Evolutionary conservation across 2,797 vertebrate species (phyloP).

Genomic region (Gambelia wislizenii): DNA sequence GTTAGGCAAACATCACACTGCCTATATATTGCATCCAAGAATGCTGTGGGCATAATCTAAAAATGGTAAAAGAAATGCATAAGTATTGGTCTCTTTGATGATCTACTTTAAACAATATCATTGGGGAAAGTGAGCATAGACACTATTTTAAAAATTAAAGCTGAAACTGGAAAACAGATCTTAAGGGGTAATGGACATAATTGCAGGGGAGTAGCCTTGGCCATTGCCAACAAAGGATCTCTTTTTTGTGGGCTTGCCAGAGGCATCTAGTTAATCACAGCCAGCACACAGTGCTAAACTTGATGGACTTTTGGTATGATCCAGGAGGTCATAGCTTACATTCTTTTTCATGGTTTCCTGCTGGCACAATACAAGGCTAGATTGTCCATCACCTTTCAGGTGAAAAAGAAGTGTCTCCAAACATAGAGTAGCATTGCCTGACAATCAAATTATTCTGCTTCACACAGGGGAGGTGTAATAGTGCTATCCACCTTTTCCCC

Average conservation of each 20-base stretch:
- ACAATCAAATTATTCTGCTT: not conserved
- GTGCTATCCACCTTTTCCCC: not conserved
- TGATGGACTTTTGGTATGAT: not conserved
- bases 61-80: not conserved
- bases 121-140: not conserved
- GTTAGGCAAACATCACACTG: no score
- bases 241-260: not conserved
- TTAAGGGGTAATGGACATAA: not conserved
- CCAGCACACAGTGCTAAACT: not conserved
- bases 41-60: not conserved
- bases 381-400: not conserved
- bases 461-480: not conserved
- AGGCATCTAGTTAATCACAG: not conserved
- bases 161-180: not conserved
- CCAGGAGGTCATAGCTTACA: not conserved
- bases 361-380: not conserved
- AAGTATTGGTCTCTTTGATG: no score
- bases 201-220: not conserved
- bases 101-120: not conserved
- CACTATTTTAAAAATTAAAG: not conserved
- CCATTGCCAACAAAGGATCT: not conserved
- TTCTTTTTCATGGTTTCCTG: not conserved
- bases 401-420: not conserved
- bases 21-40: not conserved
- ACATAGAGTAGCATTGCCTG: not conserved